Evolutionary conservation across 2,797 vertebrate species (phyloP).

Genomic region (Nannoperca australis): DNA sequence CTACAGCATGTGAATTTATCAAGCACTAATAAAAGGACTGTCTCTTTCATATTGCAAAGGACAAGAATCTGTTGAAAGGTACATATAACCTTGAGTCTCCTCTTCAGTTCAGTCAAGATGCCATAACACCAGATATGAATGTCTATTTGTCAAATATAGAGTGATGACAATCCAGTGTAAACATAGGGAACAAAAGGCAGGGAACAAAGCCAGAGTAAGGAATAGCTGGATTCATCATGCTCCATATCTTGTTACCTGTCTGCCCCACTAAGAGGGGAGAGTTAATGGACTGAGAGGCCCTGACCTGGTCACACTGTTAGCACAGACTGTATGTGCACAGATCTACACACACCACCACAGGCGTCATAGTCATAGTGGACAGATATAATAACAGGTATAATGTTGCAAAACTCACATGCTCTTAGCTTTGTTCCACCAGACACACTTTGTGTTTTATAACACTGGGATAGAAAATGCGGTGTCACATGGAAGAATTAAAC

Average conservation of each 20-base stretch:
- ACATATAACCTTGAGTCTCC: conserved; percentile 49
- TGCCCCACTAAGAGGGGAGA: conserved; percentile 22
- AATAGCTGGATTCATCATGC: conserved; percentile 45
- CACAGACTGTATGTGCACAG: conserved; percentile 1
- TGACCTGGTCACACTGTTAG: conserved; percentile 41
- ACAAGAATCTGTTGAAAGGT: conserved; percentile 14
- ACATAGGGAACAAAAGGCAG: conserved; percentile 27
- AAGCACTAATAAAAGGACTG: conserved; percentile 30
- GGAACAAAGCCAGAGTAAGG: conserved; percentile 38
- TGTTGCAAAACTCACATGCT: not conserved
- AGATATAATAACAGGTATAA: not conserved
- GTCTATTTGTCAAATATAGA: conserved; percentile 53
- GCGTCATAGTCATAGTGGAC: not conserved
- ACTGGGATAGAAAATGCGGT: not conserved
- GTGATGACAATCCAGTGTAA: conserved; percentile 33
- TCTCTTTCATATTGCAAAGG: conserved; percentile 16
- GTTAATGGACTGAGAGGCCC: conserved; percentile 52
- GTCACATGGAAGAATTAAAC: conserved; percentile 19
- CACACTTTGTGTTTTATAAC: conserved; percentile 2
- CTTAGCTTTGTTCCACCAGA: not conserved
- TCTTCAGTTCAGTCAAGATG: conserved; percentile 46
- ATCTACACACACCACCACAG: not conserved
- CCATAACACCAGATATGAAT: conserved; percentile 33
- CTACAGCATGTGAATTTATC: conserved; percentile 17
- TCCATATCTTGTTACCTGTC: conserved; percentile 38